Evolutionary conservation across 2,797 vertebrate genomes (phyloP).

Genomic region (Muscicapa striata): DNA sequence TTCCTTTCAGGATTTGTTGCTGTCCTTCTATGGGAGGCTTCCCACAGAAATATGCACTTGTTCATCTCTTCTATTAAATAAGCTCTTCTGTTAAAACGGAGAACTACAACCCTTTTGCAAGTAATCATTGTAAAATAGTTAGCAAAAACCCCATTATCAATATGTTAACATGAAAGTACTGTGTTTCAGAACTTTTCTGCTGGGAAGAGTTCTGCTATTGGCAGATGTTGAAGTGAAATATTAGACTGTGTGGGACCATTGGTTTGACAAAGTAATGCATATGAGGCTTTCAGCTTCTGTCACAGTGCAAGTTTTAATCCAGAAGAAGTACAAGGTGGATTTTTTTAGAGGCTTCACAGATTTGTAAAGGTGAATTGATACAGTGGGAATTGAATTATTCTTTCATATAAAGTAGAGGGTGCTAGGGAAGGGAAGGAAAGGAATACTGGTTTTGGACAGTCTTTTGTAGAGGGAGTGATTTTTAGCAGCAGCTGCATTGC

Average conservation of each 20-base stretch:
- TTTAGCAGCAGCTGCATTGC: constrained; percentile 9
- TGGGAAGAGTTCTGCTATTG: background rate
- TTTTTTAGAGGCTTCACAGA: background rate
- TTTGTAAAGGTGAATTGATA: background rate
- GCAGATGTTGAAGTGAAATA: background rate
- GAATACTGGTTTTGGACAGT: background rate
- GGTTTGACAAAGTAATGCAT: background rate
- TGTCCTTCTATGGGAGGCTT: background rate
- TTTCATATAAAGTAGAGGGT: background rate
- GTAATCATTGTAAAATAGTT: background rate
- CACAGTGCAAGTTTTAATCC: background rate
- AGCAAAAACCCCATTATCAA: fast-evolving
- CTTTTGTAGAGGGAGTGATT: background rate
- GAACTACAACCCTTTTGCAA: background rate
- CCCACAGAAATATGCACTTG: background rate
- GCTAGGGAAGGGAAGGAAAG: background rate
- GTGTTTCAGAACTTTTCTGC: background rate
- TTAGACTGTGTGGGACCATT: background rate
- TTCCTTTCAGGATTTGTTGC: background rate
- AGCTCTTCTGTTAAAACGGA: background rate
- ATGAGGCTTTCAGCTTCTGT: background rate
- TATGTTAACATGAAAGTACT: background rate
- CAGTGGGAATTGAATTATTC: background rate
- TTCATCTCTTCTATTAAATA: background rate
- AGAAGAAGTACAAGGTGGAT: background rate